Conservation (phyloP, 1,140 invertebrate genomes). For the Aphelinus certus region DNA sequence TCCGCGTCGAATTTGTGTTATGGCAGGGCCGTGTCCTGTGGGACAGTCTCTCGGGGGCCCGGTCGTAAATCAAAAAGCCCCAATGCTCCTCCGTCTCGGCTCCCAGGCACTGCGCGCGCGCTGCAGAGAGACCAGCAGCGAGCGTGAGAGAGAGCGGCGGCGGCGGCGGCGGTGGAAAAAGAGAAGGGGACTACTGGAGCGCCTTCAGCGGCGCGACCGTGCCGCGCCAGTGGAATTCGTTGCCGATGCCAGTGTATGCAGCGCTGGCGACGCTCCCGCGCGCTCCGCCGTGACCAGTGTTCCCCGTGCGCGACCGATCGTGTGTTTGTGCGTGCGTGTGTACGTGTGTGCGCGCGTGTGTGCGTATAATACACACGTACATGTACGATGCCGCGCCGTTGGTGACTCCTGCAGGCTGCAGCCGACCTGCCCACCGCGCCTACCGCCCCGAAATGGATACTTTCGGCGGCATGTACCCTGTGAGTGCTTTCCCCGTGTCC, state of each 20-base stretch:
- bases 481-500: constrained; percentile 48
- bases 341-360: background rate
- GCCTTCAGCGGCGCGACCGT: constrained; percentile 33
- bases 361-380: background rate
- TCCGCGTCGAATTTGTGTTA: too few relatives aligned
- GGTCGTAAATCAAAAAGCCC: too few relatives aligned
- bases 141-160: background rate
- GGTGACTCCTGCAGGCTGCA: too few relatives aligned
- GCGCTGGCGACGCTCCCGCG: background rate
- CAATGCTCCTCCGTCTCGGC: too few relatives aligned
- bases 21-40: too few relatives aligned
- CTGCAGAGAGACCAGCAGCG: too few relatives aligned
- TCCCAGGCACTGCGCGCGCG: too few relatives aligned
- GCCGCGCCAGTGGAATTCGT: constrained; percentile 40
- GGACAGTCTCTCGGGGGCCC: too few relatives aligned
- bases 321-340: background rate
- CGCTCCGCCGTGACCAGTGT: background rate
- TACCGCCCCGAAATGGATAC: constrained; percentile 56
- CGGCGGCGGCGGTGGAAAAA: background rate
- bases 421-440: too few relatives aligned
- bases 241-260: background rate
- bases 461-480: constrained; percentile 62
- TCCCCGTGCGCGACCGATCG: background rate
- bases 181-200: constrained; percentile 16
- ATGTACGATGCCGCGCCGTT: too few relatives aligned